Base-by-base conservation (phyloP, 2,797 vertebrate species). In the Hippocampus kuda region DNA sequence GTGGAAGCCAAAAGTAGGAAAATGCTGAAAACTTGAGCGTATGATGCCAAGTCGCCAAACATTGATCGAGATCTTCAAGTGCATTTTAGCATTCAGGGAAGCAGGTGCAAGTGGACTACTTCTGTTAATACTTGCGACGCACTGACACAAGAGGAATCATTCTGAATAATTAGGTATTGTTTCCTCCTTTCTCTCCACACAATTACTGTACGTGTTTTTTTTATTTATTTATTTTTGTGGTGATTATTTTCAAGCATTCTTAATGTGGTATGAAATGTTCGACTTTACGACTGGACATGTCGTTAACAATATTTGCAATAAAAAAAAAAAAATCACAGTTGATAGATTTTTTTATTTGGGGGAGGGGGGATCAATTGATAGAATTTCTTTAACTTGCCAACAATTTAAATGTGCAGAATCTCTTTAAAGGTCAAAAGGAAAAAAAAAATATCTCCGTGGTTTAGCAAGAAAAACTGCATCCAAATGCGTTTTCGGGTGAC, bases 31-130 rank as follows among this genome's bases (percentile, higher is more conserved):
- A 81, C 12, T 27, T 27, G 24, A 57, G 26, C 13, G 9, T 57
- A 65, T 86, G 83, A 86, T 84, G 84, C 81, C 83, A 87, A 88
- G 70, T 79, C 75, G 72, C 24, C 8, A 68, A 84, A 85, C 80
- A 80, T 84, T 81, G 76, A 76, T 75, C 60, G 12, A 77, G 83
- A 67, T 75, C 64, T 83, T 85, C 34, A 56, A 80, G 71, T 77
- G 57, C 68, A 64, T 51, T 56, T 57, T 44, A 67, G 61, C 68
- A 69, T 72, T 67, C 20, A 4, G 27, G 57, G 61, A 72, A 38
- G 68, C 46, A 60, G 41, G 64, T 54, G 49, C 27, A 74, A 66
- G 57, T 69, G 68, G 68, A 70, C 76, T 59, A 68, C 24, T 15
- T 34, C 41, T 26, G 15, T 65, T 65, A 27, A 48, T 48, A 26